phyloP scores from a whole-genome alignment of 2,888 invertebrate genomes.

The Muschampia staudingeri region DNA sequence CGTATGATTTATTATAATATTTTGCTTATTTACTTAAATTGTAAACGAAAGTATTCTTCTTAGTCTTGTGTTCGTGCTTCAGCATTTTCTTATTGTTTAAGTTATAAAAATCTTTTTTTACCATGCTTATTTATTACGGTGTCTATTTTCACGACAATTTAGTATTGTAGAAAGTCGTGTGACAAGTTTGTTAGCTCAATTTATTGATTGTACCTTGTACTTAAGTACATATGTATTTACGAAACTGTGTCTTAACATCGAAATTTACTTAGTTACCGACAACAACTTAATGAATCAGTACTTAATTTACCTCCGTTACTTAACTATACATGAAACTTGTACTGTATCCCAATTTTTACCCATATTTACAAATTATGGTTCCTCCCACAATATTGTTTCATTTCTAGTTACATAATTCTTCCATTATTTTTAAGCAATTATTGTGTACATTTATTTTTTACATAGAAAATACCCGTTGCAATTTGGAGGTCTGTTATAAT shows the following conservation, averaged over 20 bases:
- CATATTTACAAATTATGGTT: not conserved
- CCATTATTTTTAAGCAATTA: slow-evolving; percentile 32
- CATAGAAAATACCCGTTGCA: slow-evolving; percentile 22
- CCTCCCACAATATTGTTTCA: not conserved
- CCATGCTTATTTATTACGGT: slow-evolving; percentile 74
- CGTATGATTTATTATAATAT: slow-evolving; percentile 73
- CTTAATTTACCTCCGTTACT: slow-evolving; percentile 54
- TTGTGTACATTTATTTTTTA: slow-evolving; percentile 9
- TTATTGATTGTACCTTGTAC: slow-evolving; percentile 75
- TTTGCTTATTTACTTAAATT: slow-evolving; percentile 72
- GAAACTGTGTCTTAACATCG: slow-evolving; percentile 81
- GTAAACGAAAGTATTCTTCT: slow-evolving; percentile 68
- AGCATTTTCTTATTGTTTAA: slow-evolving; percentile 77
- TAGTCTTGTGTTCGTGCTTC: slow-evolving; percentile 80
- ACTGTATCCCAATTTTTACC: not conserved
- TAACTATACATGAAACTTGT: not conserved
- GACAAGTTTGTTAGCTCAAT: slow-evolving; percentile 86
- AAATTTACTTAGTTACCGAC: slow-evolving; percentile 68
- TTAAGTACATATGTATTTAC: slow-evolving; percentile 75
- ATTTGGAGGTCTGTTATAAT: slow-evolving; percentile 8
- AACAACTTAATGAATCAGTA: slow-evolving; percentile 50
- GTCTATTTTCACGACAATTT: slow-evolving; percentile 79
- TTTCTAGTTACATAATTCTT: slow-evolving; percentile 31
- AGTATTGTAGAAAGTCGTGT: slow-evolving; percentile 79
- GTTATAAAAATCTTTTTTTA: slow-evolving; percentile 69